A percentile compares a stretch with the other conserved stretches of the same genome.
Evolutionary conservation across 1,140 invertebrate genomes (phyloP).

Genomic region (Pachypeltis micranthus): DNA sequence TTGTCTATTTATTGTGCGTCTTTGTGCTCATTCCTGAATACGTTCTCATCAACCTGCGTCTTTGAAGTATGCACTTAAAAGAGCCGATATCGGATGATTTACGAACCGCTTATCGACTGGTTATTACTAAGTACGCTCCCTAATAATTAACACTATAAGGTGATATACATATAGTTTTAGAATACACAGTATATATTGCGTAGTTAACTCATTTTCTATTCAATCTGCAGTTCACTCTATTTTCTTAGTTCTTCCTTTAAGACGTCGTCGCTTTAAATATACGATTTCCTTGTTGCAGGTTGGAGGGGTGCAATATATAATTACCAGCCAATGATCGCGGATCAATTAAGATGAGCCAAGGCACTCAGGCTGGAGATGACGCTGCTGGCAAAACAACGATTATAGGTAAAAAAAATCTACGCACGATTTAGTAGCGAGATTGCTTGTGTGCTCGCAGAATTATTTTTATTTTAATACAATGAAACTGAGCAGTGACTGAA

Average conservation of each 20-base stretch:
- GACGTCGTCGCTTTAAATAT: background rate
- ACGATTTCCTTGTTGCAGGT: background rate
- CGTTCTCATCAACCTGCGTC: no score
- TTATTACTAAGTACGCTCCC: no score
- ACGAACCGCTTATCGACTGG: no score
- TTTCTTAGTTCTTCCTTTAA: background rate
- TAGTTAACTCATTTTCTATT: background rate
- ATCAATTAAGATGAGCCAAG: conserved; percentile 7
- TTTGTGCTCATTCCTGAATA: no score
- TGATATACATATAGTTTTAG: background rate
- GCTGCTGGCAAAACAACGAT: background rate
- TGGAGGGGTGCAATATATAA: background rate
- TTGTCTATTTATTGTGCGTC: no score
- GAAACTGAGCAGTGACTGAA: background rate
- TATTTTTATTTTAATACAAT: background rate
- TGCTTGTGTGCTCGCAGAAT: background rate
- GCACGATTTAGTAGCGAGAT: background rate
- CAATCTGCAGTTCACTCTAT: background rate
- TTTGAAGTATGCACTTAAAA: no score
- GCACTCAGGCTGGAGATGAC: conserved; percentile 6
- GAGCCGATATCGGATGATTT: no score
- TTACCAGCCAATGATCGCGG: conserved; percentile 10
- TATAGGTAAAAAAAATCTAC: conserved; percentile 1
- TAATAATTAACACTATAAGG: background rate
- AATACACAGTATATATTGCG: background rate